phyloP scores from a whole-genome alignment of 1,140 invertebrate genomes.

The Pseudomyrmex dendroicus region DNA sequence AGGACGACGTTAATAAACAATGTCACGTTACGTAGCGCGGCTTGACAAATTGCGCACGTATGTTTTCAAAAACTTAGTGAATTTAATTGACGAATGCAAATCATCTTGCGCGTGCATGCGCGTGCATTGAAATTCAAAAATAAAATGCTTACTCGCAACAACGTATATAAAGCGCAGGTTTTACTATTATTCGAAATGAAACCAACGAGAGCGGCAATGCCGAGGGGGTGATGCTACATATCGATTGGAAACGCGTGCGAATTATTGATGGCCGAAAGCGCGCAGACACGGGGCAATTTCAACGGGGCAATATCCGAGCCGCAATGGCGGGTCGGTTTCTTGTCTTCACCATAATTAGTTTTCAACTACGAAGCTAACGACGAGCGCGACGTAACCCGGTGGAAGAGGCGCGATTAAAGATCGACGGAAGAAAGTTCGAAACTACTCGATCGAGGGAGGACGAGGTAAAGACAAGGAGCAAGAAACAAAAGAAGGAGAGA shows the following conservation, averaged over 20 bases:
- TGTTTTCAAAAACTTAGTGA: not conserved
- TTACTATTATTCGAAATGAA: not conserved
- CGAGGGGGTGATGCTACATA: not conserved
- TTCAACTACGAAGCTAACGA: slow-evolving; percentile 63
- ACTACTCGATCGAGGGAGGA: slow-evolving; percentile 35
- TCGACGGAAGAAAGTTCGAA: slow-evolving; percentile 50
- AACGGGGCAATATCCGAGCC: slow-evolving; percentile 31
- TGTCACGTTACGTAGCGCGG: too few species aligned
- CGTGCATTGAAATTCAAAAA: not conserved
- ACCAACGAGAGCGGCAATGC: not conserved
- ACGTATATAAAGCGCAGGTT: not conserved
- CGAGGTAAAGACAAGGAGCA: not conserved
- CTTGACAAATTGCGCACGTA: not conserved
- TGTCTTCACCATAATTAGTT: slow-evolving; percentile 56
- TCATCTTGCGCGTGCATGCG: not conserved
- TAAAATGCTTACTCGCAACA: not conserved
- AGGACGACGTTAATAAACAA: not conserved
- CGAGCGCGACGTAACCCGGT: slow-evolving; percentile 46
- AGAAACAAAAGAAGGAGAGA: not conserved
- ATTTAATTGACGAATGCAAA: not conserved
- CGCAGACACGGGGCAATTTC: slow-evolving; percentile 57
- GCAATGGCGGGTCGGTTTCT: slow-evolving; percentile 20
- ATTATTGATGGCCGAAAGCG: slow-evolving; percentile 48
- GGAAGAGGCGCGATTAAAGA: slow-evolving; percentile 51
- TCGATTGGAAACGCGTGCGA: slow-evolving; percentile 44